Percentiles rank a stretch among this genome's conserved stretches.
phyloP scores from a whole-genome alignment of 2,888 invertebrate species.

The Monochamus alternatus region DNA sequence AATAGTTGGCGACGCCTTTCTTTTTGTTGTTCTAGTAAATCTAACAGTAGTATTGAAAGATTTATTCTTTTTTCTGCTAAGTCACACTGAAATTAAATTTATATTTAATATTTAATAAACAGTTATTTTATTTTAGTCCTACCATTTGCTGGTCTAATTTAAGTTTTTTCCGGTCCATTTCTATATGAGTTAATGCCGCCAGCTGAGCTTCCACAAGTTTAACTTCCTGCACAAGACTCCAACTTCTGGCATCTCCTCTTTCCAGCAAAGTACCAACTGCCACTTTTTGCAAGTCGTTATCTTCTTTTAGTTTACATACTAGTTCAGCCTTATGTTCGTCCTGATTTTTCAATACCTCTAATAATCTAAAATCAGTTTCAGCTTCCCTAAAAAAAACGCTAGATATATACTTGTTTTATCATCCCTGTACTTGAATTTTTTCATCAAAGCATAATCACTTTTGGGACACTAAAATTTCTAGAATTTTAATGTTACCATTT shows the following conservation, averaged over 20 bases:
- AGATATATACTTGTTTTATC: not conserved
- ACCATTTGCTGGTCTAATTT: slow-evolving; percentile 80
- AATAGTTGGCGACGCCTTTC: slow-evolving; percentile 78
- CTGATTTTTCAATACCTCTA: slow-evolving; percentile 76
- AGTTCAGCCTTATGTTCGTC: slow-evolving; percentile 77
- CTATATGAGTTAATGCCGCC: slow-evolving; percentile 81
- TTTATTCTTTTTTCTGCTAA: slow-evolving; percentile 79
- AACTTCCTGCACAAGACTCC: slow-evolving; percentile 85
- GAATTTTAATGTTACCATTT: too few species aligned
- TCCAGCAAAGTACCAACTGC: slow-evolving; percentile 82
- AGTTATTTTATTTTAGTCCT: slow-evolving; percentile 49
- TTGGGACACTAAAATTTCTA: too few species aligned
- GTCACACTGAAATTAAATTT: slow-evolving; percentile 73
- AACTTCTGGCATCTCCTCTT: slow-evolving; percentile 82
- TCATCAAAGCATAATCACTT: too few species aligned
- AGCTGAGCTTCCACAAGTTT: slow-evolving; percentile 81
- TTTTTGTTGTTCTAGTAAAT: slow-evolving; percentile 80
- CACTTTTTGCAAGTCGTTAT: slow-evolving; percentile 82
- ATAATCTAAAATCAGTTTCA: slow-evolving; percentile 76
- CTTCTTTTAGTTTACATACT: slow-evolving; percentile 77
- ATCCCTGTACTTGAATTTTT: not conserved
- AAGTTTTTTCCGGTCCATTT: slow-evolving; percentile 81
- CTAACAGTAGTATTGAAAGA: slow-evolving; percentile 79
- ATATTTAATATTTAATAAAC: not conserved
- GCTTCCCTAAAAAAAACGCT: slow-evolving; percentile 71